These are phyloP conservation scores for Apogon hyalosoma DNA, from an alignment of 2,797 vertebrate genomes.

Conservation along the genomic window DNA sequence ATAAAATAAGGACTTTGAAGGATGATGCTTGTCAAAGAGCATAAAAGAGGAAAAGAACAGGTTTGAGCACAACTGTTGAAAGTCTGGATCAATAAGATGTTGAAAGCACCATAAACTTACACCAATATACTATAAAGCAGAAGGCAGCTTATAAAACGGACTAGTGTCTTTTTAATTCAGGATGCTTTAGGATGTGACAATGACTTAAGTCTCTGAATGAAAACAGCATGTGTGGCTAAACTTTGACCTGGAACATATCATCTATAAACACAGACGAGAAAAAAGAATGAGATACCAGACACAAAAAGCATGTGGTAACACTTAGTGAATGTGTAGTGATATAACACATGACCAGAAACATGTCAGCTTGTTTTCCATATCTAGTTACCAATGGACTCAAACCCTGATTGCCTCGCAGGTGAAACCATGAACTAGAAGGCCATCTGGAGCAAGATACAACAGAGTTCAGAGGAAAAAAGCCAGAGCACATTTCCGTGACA, in stretches of 20 bases:
- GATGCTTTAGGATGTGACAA: conserved; percentile 10
- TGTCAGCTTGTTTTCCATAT: conserved; percentile 52
- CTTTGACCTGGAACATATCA: conserved; percentile 7
- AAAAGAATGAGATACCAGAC: conserved; percentile 28
- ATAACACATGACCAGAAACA: conserved; percentile 48
- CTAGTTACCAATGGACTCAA: conserved; percentile 12
- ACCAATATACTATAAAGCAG: neutral
- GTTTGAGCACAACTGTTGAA: neutral
- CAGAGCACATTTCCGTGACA: conserved; percentile 61
- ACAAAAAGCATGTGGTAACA: conserved; percentile 58
- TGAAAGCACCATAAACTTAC: neutral
- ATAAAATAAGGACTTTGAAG: too few relatives aligned
- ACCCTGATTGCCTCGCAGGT: conserved; percentile 55
- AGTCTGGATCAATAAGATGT: neutral
- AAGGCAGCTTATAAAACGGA: neutral
- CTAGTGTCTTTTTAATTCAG: neutral
- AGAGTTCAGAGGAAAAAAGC: conserved; percentile 55
- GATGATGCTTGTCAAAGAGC: too few relatives aligned
- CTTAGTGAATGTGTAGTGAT: conserved; percentile 46
- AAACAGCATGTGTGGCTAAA: conserved; percentile 11
- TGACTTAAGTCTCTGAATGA: conserved; percentile 5
- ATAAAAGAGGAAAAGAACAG: too few relatives aligned
- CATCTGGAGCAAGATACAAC: conserved; percentile 55
- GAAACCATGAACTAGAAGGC: conserved; percentile 52
- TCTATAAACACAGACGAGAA: conserved; percentile 18